Conservation (phyloP, 2,888 invertebrate genomes). For the Ephialtes manifestator region DNA sequence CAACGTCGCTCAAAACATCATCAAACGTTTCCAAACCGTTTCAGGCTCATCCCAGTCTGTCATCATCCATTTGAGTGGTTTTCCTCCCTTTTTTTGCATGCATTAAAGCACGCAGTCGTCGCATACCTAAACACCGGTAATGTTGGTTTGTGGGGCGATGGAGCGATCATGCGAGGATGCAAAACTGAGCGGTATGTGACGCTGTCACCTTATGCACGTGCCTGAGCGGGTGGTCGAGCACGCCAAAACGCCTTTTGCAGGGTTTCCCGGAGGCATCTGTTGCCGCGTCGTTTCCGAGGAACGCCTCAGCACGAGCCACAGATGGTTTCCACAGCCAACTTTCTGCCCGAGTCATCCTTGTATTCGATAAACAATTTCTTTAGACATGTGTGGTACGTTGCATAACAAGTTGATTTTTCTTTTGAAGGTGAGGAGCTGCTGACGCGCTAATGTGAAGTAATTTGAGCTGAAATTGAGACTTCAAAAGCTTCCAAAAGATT, state of each 20-base stretch:
- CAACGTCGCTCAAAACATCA: neutral
- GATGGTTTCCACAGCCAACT: slow-evolving; percentile 55
- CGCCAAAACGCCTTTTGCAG: slow-evolving; percentile 70
- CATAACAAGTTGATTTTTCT: slow-evolving; percentile 30
- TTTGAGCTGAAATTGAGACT: slow-evolving; percentile 33
- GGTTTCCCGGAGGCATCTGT: slow-evolving; percentile 81
- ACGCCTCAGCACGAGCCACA: slow-evolving; percentile 69
- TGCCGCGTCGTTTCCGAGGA: slow-evolving; percentile 54
- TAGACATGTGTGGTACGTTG: neutral
- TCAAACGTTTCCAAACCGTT: neutral
- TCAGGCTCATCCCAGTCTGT: neutral
- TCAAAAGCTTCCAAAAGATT: slow-evolving; percentile 8
- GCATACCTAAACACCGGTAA: slow-evolving; percentile 7
- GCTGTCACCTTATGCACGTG: slow-evolving; percentile 39
- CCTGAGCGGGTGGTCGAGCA: slow-evolving; percentile 63
- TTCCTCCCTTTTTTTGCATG: neutral
- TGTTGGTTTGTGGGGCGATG: slow-evolving; percentile 13
- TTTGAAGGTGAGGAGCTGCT: neutral
- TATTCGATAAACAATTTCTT: slow-evolving; percentile 10
- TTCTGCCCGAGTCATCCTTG: neutral
- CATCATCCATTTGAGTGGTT: slow-evolving; percentile 5
- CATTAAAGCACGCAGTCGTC: neutral
- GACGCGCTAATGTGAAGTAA: neutral
- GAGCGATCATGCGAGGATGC: slow-evolving; percentile 30
- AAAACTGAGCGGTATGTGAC: neutral